Evolutionary conservation across 2,888 invertebrate genomes (phyloP).

Genomic region (Rhorus exstirpatorius): DNA sequence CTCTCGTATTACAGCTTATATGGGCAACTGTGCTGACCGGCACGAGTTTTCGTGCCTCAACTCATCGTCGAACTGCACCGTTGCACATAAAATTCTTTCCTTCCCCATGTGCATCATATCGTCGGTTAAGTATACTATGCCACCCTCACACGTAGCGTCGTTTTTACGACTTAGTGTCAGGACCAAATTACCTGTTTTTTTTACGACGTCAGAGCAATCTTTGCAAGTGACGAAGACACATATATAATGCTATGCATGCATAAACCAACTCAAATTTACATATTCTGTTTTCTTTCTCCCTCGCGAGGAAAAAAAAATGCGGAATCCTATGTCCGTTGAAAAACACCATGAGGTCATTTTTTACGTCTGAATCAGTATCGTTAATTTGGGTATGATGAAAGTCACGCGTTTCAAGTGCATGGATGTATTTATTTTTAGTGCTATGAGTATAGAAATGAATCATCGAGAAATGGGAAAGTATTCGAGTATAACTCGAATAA

Average conservation of each 20-base stretch:
- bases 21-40: slow-evolving; percentile 18
- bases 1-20: slow-evolving; percentile 18
- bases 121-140: slow-evolving; percentile 5
- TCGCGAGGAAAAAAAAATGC: background rate
- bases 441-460: too few relatives aligned
- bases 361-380: background rate
- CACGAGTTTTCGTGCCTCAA: slow-evolving; percentile 21
- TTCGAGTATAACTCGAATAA: too few relatives aligned
- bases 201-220: slow-evolving; percentile 48
- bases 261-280: slow-evolving; percentile 7
- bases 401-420: background rate
- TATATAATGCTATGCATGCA: background rate
- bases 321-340: background rate
- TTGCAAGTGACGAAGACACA: background rate
- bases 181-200: slow-evolving; percentile 37
- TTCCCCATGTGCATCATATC: slow-evolving; percentile 41
- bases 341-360: background rate
- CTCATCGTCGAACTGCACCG: slow-evolving; percentile 28
- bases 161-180: slow-evolving; percentile 28
- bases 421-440: background rate
- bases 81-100: background rate
- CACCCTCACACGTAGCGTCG: slow-evolving; percentile 3
- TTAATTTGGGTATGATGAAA: background rate
- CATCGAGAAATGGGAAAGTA: too few relatives aligned
- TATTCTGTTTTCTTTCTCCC: slow-evolving; percentile 10